Conservation (phyloP, 2,888 invertebrate genomes). For the Volucella inflata region DNA sequence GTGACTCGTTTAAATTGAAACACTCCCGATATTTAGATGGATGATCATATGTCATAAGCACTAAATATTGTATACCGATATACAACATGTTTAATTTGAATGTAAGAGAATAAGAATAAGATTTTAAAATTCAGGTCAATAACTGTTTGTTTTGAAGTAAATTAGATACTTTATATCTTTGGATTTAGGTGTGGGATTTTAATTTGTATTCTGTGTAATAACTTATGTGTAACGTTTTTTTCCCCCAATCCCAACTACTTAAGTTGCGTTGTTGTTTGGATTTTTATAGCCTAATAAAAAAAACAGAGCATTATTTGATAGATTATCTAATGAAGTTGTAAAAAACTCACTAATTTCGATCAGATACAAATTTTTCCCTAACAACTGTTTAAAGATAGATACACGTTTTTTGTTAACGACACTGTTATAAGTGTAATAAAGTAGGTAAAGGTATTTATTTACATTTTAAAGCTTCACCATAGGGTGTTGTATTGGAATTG, state of each 20-base stretch:
- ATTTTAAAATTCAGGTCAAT: constrained; percentile 46
- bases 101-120: constrained; percentile 4
- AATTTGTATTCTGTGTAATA: constrained; percentile 49
- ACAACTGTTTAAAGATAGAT: constrained; percentile 1
- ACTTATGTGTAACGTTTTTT: constrained; percentile 13
- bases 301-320: constrained; percentile 62
- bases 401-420: constrained; percentile 39
- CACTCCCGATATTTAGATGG: background rate
- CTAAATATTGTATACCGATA: no score
- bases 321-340: constrained; percentile 67
- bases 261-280: constrained; percentile 30
- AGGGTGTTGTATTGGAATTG: constrained; percentile 2
- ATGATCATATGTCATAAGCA: no score
- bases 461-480: constrained; percentile 16
- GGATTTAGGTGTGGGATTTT: constrained; percentile 37
- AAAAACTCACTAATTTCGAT: constrained; percentile 65
- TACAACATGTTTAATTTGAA: background rate
- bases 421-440: constrained; percentile 50
- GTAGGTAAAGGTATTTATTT: constrained; percentile 28
- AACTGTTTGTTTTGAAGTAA: constrained; percentile 38
- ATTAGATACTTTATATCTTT: constrained; percentile 40
- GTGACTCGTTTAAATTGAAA: constrained; percentile 16
- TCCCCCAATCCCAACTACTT: background rate
- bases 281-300: constrained; percentile 59
- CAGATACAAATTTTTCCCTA: constrained; percentile 43